Conservation (phyloP, 1,140 invertebrate species). For the Mizuhopecten yessoensis region DNA sequence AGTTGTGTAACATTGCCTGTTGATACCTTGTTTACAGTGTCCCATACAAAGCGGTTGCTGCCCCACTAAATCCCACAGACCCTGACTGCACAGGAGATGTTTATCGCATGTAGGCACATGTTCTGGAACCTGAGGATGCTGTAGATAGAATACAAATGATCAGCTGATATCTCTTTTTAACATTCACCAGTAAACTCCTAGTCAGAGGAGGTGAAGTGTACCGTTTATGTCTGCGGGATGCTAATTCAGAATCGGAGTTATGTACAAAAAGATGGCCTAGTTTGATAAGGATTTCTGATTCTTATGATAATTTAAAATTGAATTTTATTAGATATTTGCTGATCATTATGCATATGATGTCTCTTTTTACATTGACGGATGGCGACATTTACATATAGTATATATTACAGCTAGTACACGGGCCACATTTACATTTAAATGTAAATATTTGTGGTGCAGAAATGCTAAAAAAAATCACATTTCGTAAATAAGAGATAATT, state of each 20-base stretch:
- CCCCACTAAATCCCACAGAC: conserved; percentile 7
- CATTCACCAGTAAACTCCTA: background rate
- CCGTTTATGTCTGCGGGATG: background rate
- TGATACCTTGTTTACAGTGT: background rate
- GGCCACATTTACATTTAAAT: background rate
- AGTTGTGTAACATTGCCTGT: background rate
- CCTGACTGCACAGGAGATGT: background rate
- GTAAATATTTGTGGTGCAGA: too few species aligned
- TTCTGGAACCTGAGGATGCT: background rate
- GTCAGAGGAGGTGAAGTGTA: background rate
- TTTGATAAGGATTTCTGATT: background rate
- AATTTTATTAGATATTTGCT: background rate
- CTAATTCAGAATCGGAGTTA: background rate
- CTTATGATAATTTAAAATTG: conserved; percentile 11
- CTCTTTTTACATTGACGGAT: too few species aligned
- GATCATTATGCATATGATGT: too few species aligned
- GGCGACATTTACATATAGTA: too few species aligned
- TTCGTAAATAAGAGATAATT: too few species aligned
- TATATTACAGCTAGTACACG: too few species aligned
- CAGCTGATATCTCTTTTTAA: conserved; percentile 2
- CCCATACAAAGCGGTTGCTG: background rate
- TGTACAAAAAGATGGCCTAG: background rate
- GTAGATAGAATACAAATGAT: background rate
- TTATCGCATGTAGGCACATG: background rate
- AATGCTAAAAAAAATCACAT: too few species aligned